These are phyloP conservation scores for Macaca fascicularis DNA, from an alignment of 2,113 vertebrate genomes.

Conservation along the genomic window T2T-MFA8v1.1 NC_088376.1:20864001-20864500, in stretches of 20 bases:
- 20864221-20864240: not conserved
- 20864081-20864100: not conserved
- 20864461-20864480: not conserved
- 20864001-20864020: not conserved
- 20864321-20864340: not conserved
- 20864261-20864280: not conserved
- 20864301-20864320: not conserved
- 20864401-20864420: not conserved
- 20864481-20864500: rapidly evolving
- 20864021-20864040: not conserved
- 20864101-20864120: not conserved
- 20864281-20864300: not conserved
- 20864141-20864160: not conserved
- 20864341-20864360: not conserved
- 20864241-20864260: not conserved
- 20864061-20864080: not conserved
- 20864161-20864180: constrained; percentile 28
- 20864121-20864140: not conserved
- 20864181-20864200: constrained; percentile 26
- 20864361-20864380: not conserved
- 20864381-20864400: too few species aligned
- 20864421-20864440: not conserved
- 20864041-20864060: not conserved
- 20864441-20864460: not conserved
- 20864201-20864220: not conserved